Percentiles rank a stretch among this genome's conserved stretches.
Evolutionary conservation across 2,797 vertebrate species (phyloP).

Genomic region (Podargus strigoides): DNA sequence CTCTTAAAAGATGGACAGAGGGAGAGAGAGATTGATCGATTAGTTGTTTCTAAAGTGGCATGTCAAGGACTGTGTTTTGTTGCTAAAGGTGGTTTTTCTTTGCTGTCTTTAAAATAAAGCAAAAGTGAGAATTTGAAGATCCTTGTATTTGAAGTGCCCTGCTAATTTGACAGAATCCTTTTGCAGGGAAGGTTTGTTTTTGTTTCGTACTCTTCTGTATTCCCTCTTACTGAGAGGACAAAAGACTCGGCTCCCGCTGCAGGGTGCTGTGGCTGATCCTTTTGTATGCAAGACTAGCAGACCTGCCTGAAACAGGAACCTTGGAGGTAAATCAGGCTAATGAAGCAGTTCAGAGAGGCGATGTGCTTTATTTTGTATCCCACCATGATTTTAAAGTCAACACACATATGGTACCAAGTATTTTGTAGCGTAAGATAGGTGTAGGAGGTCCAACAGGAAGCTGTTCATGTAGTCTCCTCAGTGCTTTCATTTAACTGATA

Average conservation of each 20-base stretch:
- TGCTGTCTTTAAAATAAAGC: slow-evolving; percentile 5
- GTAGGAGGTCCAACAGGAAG: slow-evolving; percentile 38
- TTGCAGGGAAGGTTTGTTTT: slow-evolving; percentile 37
- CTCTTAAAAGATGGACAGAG: not conserved
- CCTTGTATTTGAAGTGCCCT: slow-evolving; percentile 37
- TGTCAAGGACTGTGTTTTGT: slow-evolving; percentile 40
- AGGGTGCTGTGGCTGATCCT: slow-evolving; percentile 17
- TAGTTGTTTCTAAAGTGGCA: not conserved
- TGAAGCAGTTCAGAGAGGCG: slow-evolving; percentile 54
- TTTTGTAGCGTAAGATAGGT: slow-evolving; percentile 40
- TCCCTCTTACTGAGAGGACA: slow-evolving; percentile 34
- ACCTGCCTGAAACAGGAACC: slow-evolving; percentile 49
- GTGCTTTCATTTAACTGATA: slow-evolving; percentile 28
- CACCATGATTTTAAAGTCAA: slow-evolving; percentile 61
- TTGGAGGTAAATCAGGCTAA: slow-evolving; percentile 69
- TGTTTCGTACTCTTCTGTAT: slow-evolving; percentile 5
- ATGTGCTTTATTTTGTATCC: slow-evolving; percentile 38
- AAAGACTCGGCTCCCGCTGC: not conserved
- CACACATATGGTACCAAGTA: not conserved
- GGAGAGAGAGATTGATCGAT: slow-evolving; percentile 8
- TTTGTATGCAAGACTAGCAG: slow-evolving; percentile 47
- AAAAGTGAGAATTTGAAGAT: slow-evolving; percentile 29
- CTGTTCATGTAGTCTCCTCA: not conserved
- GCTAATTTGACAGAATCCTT: slow-evolving; percentile 48
- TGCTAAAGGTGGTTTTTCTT: slow-evolving; percentile 35